Evolutionary conservation across 2,797 vertebrate genomes (phyloP).

Genomic region (Mastacembelus armatus): DNA sequence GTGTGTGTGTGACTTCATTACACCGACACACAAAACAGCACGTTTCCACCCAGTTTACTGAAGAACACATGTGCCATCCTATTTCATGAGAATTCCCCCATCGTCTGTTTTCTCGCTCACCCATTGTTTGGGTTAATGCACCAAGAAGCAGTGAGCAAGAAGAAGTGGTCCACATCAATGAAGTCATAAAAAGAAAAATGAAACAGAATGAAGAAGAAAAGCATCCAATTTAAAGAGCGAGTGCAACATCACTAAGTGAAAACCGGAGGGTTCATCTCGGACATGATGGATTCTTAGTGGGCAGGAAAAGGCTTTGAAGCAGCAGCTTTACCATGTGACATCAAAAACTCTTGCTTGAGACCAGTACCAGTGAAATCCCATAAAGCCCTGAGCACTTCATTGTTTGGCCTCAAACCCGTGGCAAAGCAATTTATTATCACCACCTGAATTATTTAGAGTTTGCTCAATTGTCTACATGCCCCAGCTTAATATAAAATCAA

Average conservation of each 20-base stretch:
- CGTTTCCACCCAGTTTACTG: slow-evolving; percentile 66
- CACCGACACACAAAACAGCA: slow-evolving; percentile 67
- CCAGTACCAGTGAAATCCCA: background rate
- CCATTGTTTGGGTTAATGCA: slow-evolving; percentile 33
- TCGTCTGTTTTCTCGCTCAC: slow-evolving; percentile 63
- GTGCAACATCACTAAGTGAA: slow-evolving; percentile 9
- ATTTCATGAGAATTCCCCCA: slow-evolving; percentile 51
- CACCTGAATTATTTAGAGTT: too few relatives aligned
- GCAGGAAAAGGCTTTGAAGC: background rate
- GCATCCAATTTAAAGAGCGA: slow-evolving; percentile 27
- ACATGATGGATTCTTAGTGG: background rate
- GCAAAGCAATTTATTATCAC: background rate
- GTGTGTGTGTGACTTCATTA: slow-evolving; percentile 44
- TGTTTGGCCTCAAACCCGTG: background rate
- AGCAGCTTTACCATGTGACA: slow-evolving; percentile 8
- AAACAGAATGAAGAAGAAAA: slow-evolving; percentile 43
- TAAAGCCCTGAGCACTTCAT: background rate
- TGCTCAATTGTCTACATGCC: too few relatives aligned
- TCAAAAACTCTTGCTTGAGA: slow-evolving; percentile 4
- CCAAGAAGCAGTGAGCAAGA: background rate
- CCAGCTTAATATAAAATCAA: too few relatives aligned
- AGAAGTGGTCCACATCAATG: slow-evolving; percentile 40
- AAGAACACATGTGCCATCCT: slow-evolving; percentile 63
- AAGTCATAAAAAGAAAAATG: slow-evolving; percentile 42
- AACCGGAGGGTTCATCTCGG: slow-evolving; percentile 3